These are phyloP conservation scores for Apodemus sylvaticus DNA, from an alignment of 2,113 vertebrate species.

Conservation along the genomic window DNA sequence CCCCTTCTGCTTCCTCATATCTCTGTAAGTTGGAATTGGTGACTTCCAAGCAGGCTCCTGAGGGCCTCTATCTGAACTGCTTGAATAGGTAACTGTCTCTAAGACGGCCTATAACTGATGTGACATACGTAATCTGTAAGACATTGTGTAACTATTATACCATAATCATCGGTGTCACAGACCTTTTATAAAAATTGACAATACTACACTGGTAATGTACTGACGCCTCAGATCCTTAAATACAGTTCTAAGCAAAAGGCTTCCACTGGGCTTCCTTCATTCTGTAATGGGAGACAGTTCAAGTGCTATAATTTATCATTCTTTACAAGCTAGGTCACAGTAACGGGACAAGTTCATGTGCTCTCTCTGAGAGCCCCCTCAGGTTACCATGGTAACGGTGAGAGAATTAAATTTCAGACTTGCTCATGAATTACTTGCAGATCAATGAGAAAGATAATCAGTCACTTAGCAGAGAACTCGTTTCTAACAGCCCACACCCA, in stretches of 20 bases:
- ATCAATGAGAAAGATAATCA: constrained; percentile 60
- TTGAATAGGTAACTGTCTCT: constrained; percentile 67
- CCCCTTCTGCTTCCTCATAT: constrained; percentile 59
- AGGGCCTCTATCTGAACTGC: constrained; percentile 71
- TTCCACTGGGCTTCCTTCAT: constrained; percentile 59
- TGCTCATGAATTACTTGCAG: constrained; percentile 57
- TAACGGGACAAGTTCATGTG: constrained; percentile 68
- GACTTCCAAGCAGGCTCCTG: constrained; percentile 75
- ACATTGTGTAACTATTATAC: constrained; percentile 74
- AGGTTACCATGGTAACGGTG: constrained; percentile 65
- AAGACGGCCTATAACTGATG: constrained; percentile 70
- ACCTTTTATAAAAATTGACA: constrained; percentile 75
- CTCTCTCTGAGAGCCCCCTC: constrained; percentile 20
- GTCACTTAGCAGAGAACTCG: constrained; percentile 4
- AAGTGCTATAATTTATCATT: constrained; percentile 66
- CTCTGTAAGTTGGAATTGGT: constrained; percentile 67
- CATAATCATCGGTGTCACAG: constrained; percentile 78
- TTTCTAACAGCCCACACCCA: constrained; percentile 40
- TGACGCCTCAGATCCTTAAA: constrained; percentile 66
- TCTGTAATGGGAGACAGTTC: constrained; percentile 52
- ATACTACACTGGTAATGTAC: constrained; percentile 65
- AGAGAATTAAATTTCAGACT: constrained; percentile 38
- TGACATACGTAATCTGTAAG: constrained; percentile 79
- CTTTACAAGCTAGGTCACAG: constrained; percentile 66
- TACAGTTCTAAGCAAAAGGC: constrained; percentile 57